Percentiles rank a stretch among this genome's conserved stretches.
Conservation (phyloP, 2,113 vertebrate genomes). For the Apteryx owenii region DNA sequence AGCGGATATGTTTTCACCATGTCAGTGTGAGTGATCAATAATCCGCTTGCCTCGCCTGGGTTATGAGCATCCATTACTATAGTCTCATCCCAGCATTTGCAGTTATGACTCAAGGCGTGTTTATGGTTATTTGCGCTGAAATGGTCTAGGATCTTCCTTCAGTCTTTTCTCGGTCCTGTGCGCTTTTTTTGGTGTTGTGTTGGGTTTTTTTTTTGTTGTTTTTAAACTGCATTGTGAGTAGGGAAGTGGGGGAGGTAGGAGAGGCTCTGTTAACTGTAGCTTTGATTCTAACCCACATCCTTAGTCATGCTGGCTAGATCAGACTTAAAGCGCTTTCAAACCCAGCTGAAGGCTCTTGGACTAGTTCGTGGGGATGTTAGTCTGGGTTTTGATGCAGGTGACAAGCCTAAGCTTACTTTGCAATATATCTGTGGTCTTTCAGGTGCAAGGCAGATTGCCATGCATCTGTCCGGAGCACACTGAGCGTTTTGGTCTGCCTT, state of each 20-base stretch:
- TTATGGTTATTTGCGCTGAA: not conserved
- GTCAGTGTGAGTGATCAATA: not conserved
- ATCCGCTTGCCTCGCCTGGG: fast-evolving
- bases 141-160: not conserved
- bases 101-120: not conserved
- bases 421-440: fast-evolving
- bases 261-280: not conserved
- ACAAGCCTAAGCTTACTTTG: not conserved
- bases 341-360: not conserved
- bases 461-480: no score
- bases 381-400: not conserved
- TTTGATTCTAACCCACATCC: not conserved
- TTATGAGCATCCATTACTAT: fast-evolving
- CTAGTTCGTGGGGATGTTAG: not conserved
- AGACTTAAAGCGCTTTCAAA: not conserved
- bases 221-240: not conserved
- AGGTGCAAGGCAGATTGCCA: no score
- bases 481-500: not conserved
- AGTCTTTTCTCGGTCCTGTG: not conserved
- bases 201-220: not conserved
- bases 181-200: not conserved
- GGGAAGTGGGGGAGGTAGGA: not conserved
- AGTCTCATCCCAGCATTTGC: not conserved
- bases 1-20: not conserved
- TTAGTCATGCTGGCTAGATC: not conserved